Evolutionary conservation across 2,888 invertebrate genomes (phyloP), one percentile per base, ranked within the genome.

Genomic region (Urechis unicinctus): DNA sequence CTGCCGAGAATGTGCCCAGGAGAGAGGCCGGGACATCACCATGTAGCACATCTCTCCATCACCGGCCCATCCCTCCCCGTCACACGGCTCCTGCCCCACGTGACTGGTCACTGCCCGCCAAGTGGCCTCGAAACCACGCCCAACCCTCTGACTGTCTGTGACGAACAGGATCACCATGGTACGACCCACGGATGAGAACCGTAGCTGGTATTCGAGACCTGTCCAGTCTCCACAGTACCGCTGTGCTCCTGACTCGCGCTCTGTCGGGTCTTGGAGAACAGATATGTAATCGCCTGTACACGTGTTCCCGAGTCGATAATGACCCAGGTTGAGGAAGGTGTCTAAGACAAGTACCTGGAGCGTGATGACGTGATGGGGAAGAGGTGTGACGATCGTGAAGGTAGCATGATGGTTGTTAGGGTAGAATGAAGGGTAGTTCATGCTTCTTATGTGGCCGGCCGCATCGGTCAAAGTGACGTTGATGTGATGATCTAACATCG

Each of bases 351-450:
- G 49, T 48, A 69, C 67, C 17, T 46, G 48, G 9, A 68, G 45
- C 42, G 67, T 65, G 21, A 69, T 51, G 4, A 54, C 47, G 29
- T 42, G 31, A 1, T 41, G 25, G 3, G 56, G 48, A 24, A 41
- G 29, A 6, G 17, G 9, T 2, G 43, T 36, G 17, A 61, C 30
- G n/a, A 68, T 64, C 4, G 55, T 56, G 30, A 56, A 57, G 41
- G 55, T 57, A 42, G 68, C 67, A 28, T 63, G 51, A 36, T 62
- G 60, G 24, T 57, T 60, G 52, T 64, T 65, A 1, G 57, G 48
- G 52, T 68, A 69, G 26, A 52, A 28, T 3, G 45, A 78, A 0
- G 85, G 85, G 72, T 82, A 83, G 73, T 85, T 85, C 46, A 85
- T 71, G 68, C 84, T 83, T n/a, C n/a, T n/a, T n/a, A n/a, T n/a